phyloP scores from a whole-genome alignment of 2,113 vertebrate genomes.

The Neolamprologus hecqui region DNA sequence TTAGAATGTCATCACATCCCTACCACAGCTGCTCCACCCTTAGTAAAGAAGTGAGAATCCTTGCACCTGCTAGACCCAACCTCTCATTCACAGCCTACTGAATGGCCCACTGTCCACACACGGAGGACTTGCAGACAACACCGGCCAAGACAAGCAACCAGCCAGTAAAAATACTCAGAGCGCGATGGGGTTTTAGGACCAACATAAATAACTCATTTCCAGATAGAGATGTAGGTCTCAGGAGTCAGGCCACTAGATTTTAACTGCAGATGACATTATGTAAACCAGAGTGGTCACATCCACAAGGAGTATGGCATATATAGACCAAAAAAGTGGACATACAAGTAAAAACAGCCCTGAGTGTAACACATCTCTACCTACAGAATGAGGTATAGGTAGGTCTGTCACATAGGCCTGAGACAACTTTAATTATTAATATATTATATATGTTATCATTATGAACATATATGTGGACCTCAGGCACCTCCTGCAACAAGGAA shows the following conservation, averaged over 20 bases:
- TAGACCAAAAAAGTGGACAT: background rate
- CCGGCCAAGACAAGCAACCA: conserved; percentile 10
- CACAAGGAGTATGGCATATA: background rate
- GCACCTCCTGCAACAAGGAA: background rate
- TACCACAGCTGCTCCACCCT: conserved; percentile 15
- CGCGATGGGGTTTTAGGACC: background rate
- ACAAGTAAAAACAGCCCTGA: background rate
- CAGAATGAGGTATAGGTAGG: background rate
- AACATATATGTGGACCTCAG: background rate
- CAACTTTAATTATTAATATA: background rate
- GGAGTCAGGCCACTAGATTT: background rate
- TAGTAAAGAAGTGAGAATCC: background rate
- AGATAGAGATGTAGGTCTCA: background rate
- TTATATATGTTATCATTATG: background rate
- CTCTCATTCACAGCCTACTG: conserved; percentile 3
- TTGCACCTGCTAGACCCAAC: conserved; percentile 47
- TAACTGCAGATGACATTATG: background rate
- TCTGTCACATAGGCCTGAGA: background rate
- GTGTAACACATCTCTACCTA: background rate
- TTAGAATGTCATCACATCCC: conserved; percentile 21
- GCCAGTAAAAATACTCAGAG: conserved; percentile 8
- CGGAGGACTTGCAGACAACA: conserved; percentile 6
- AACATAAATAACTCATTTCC: conserved; percentile 14
- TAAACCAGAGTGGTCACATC: background rate
- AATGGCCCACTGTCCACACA: conserved; percentile 48